Conservation (phyloP, 1,140 invertebrate genomes). For the Tetranychus urticae region DNA sequence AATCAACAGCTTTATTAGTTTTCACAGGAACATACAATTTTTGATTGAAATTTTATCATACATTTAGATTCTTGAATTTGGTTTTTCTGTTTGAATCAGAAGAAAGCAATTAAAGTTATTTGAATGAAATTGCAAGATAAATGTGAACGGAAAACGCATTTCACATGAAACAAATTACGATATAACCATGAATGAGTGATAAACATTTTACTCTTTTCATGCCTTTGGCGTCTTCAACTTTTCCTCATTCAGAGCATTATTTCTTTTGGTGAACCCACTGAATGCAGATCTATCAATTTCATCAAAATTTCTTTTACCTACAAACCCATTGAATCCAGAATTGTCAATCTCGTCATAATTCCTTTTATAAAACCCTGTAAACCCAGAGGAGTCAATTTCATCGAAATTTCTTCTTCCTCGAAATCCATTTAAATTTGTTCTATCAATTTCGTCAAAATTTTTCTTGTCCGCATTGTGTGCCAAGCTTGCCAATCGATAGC, state of each 20-base stretch:
- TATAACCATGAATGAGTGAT: no score
- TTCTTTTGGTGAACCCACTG: slow-evolving; percentile 21
- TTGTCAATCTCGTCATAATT: slow-evolving; percentile 37
- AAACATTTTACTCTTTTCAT: no score
- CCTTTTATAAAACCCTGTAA: slow-evolving; percentile 23
- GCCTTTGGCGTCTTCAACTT: no score
- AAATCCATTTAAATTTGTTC: slow-evolving; percentile 30
- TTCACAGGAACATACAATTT: no score
- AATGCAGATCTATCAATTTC: slow-evolving; percentile 29
- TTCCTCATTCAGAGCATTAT: neutral
- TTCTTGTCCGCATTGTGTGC: neutral
- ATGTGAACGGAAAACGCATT: no score
- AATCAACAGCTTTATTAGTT: no score
- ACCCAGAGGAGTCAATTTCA: slow-evolving; percentile 33
- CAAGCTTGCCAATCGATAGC: slow-evolving; percentile 18
- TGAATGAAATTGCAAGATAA: no score
- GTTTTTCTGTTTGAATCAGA: no score
- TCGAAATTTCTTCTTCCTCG: slow-evolving; percentile 25
- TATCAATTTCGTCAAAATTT: neutral
- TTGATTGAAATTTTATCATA: no score
- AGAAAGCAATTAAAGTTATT: no score
- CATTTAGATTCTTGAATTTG: no score
- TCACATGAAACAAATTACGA: no score
- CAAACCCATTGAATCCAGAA: slow-evolving; percentile 29
- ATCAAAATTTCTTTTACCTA: slow-evolving; percentile 33